phyloP scores from a whole-genome alignment of 2,797 vertebrate genomes.

The Parambassis ranga region DNA sequence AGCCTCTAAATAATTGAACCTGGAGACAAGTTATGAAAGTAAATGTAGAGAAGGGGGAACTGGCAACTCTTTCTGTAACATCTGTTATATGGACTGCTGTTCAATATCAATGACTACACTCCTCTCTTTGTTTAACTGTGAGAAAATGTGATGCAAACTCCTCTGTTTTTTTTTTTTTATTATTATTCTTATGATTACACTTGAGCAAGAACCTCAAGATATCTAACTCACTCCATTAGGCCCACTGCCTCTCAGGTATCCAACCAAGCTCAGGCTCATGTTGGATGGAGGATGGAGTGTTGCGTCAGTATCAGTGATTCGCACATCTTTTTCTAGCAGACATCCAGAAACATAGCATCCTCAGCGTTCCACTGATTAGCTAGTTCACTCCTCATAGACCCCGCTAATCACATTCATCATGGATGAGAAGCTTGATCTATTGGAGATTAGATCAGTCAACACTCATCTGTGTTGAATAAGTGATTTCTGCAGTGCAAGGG shows the following conservation, averaged over 20 bases:
- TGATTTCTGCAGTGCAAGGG: conserved; percentile 47
- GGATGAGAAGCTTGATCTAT: conserved; percentile 66
- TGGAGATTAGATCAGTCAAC: conserved; percentile 72
- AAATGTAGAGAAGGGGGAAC: not conserved
- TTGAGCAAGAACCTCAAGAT: not conserved
- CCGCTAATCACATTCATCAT: conserved; percentile 69
- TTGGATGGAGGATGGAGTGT: not conserved
- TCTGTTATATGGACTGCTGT: too few species aligned
- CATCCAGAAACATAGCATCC: conserved; percentile 38
- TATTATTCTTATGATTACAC: conserved; percentile 8
- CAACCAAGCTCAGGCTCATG: not conserved
- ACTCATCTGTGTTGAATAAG: conserved; percentile 63
- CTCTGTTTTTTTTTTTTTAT: not conserved
- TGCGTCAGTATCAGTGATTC: conserved; percentile 1
- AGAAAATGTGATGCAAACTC: not conserved
- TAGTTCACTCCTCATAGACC: conserved; percentile 53
- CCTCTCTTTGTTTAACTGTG: too few species aligned
- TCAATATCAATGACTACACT: too few species aligned
- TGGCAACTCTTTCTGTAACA: not conserved
- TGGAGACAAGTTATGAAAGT: not conserved
- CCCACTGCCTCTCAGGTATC: not conserved
- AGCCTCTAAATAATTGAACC: not conserved
- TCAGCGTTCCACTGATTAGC: conserved; percentile 54
- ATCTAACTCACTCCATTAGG: not conserved
- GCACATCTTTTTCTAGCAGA: conserved; percentile 21